Base-by-base conservation (phyloP, 1,140 invertebrate genomes). In the Saccostrea cuccullata region DNA sequence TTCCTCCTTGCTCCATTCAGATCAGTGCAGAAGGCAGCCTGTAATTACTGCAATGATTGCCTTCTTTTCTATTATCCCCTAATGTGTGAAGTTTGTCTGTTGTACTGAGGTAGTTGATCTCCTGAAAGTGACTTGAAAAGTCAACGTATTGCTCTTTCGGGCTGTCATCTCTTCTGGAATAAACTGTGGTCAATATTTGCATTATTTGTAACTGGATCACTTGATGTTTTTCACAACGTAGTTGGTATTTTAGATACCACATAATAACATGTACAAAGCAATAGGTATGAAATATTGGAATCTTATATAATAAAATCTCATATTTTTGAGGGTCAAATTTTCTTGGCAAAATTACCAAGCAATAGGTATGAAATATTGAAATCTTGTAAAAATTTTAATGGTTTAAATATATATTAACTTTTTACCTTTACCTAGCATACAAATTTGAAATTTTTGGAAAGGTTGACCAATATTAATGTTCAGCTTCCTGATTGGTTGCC, bases 61-160 rank as follows among this genome's bases (percentile, higher is more conserved):
- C 36, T 77, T 77, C 15, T 30, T 30, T 30, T 30, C 70, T 36
- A 36, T 77, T 77, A 30, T 3, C 23, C 30, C 23, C 70, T 77
- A 15, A 77, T 30, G 70, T 77, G 13, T 13, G 70, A 30, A 23
- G 8, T 77, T 77, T 77, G 70, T 77, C 23, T 77, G 23, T 36
- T 15, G 26, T 36, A 77, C 13, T 30, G 15, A 77, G 70, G 70
- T 77, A 15, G 70, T 77, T 77, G 70, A 77, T 77, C 70, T 77
- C 26, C 70, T 77, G 70, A 77, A 40, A 77, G 26, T 77, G 70
- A 77, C 70, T 26, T 77, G 11, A 77, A 77, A 77, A 77, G 70
- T 77, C 26, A 77, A 77, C 70, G 70, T 40, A 15, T 77, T 30
- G 30, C 11, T 77, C 30, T 77, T 30, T 11, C 30, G 30, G 30